Evolutionary conservation across 2,797 vertebrate species (phyloP).

Genomic region (Leuciscus waleckii): DNA sequence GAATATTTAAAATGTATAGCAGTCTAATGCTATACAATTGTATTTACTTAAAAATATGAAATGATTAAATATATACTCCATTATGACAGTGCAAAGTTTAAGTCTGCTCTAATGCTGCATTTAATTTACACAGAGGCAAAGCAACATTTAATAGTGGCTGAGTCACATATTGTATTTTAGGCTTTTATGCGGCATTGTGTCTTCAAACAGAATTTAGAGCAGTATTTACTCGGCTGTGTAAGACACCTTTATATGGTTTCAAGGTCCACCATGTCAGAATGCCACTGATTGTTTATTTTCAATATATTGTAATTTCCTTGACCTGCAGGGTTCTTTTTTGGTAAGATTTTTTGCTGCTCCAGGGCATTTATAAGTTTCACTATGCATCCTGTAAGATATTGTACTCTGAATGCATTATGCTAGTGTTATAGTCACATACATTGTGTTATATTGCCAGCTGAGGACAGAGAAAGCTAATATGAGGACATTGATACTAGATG

Average conservation of each 20-base stretch:
- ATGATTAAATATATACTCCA: not conserved
- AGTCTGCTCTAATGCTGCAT: not conserved
- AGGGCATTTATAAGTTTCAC: not conserved
- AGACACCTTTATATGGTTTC: constrained; percentile 3
- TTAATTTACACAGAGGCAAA: not conserved
- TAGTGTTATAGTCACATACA: not conserved
- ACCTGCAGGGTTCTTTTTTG: not conserved
- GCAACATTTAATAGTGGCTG: not conserved
- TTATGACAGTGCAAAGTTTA: not conserved
- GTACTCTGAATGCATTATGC: constrained; percentile 7
- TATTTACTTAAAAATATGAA: not conserved
- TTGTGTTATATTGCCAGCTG: constrained; percentile 28
- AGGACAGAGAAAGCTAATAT: constrained; percentile 22
- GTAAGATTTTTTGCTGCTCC: not conserved
- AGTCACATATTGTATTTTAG: not conserved
- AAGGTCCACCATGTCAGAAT: no score
- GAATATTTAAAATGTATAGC: not conserved
- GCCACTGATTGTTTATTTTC: not conserved
- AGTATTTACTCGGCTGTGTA: not conserved
- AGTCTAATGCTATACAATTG: not conserved
- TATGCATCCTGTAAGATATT: not conserved
- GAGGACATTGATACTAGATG: constrained; percentile 36
- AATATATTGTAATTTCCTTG: constrained; percentile 13
- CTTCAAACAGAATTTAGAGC: not conserved
- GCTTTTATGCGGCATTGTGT: not conserved